Base-by-base conservation (phyloP, 2,888 invertebrate species). In the Glyphotaelius pellucidus region DNA sequence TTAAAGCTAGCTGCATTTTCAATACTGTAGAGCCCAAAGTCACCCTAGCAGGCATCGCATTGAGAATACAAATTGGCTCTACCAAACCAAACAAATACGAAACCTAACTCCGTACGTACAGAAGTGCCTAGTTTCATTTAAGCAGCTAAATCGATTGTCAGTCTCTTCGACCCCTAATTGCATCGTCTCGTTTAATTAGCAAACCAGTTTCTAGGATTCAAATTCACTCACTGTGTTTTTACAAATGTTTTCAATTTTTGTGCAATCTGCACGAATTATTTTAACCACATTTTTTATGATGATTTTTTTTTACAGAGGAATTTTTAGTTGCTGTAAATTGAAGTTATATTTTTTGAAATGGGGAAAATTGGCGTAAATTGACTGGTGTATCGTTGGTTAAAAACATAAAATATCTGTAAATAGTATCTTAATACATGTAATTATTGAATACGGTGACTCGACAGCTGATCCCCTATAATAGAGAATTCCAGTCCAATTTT, bases 11-110 rank as follows among this genome's bases (percentile, higher is more conserved):
- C 12, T 30, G 35, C 25, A n/a, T 31, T 67, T 86, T n/a, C 12
- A n/a, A 14, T 15, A 30, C 47, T 42, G 25, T 35, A 35, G 25
- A 15, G 83, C 5, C 9, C 32, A 32, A 83, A 86, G 47, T 86
- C 15, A 12, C 47, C 47, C 47, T 42, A 7, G 42, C 30, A 42
- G 3, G 86, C 47, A 25, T 42, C 30, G 42, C 86, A 12, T 86
- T 86, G 38, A 42, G 86, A 86, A 86, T 86, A 86, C 86, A 86
- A 86, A 86, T 86, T 86, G 86, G 47, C 86, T 86, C 42, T 30
- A 9, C 42, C 30, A 38, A 86, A 42, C 42, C n/a, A 25, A 67
- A 4, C 9, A 47, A 3, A 15, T 47, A 47, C 47, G 15, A 38
- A 86, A 42, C 15, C 30, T 38, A 67, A 9, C 67, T 67, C 5